Conservation (phyloP, 1,140 invertebrate species). For the Metaphire vulgaris region DNA sequence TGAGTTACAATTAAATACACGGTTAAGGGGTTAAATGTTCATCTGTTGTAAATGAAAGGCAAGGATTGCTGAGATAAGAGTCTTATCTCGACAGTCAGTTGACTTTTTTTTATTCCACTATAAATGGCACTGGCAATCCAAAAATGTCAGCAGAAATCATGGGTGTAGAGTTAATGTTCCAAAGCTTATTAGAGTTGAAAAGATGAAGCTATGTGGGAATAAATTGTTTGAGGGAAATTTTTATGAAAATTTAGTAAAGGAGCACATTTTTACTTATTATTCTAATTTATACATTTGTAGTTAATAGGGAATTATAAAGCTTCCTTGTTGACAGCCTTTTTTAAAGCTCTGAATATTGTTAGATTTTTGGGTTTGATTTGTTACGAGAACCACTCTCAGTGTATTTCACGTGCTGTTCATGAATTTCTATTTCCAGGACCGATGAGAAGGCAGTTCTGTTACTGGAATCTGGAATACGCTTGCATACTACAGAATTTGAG, state of each 20-base stretch:
- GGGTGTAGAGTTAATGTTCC: too few relatives aligned
- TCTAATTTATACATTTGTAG: not conserved
- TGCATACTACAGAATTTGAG: slow-evolving; percentile 91
- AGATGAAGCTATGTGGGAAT: too few relatives aligned
- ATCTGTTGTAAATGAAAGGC: not conserved
- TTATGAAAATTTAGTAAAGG: not conserved
- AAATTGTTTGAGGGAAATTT: too few relatives aligned
- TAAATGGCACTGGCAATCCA: too few relatives aligned
- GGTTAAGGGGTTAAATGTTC: not conserved
- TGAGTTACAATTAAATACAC: not conserved
- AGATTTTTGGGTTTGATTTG: not conserved
- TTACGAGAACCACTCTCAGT: too few relatives aligned
- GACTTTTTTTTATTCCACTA: not conserved
- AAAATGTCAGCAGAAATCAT: too few relatives aligned
- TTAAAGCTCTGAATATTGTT: not conserved
- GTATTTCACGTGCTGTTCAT: too few relatives aligned
- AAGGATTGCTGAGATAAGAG: not conserved
- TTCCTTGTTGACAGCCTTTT: not conserved
- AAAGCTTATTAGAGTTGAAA: too few relatives aligned
- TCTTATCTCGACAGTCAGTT: not conserved
- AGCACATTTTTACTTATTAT: not conserved
- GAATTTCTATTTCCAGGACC: slow-evolving; percentile 44
- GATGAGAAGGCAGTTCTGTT: slow-evolving; percentile 76
- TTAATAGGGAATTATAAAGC: not conserved
- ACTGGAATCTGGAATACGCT: slow-evolving; percentile 85